A percentile compares a stretch with the other conserved stretches of the same genome.
Conservation (phyloP, 2,797 vertebrate genomes). For the Tympanoctomys barrerae region DNA sequence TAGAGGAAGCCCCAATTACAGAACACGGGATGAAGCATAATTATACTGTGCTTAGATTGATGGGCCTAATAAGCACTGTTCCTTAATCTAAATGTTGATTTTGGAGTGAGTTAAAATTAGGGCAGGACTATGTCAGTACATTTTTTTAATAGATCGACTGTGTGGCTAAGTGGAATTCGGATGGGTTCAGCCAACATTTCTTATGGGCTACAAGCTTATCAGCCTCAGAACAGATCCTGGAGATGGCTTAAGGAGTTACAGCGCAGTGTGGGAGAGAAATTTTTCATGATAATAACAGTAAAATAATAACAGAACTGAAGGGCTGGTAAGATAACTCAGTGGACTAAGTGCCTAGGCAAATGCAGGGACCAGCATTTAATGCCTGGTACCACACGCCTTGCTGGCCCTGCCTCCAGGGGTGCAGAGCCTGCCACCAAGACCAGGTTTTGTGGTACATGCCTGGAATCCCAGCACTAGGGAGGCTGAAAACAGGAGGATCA, state of each 20-base stretch:
- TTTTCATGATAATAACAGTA: neutral
- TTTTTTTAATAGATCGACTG: slow-evolving; percentile 45
- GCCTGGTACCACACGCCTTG: too few relatives aligned
- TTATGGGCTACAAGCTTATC: neutral
- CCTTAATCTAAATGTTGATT: slow-evolving; percentile 77
- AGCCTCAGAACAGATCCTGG: neutral
- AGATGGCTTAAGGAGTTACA: neutral
- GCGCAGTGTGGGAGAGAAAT: neutral
- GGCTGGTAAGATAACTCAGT: too few relatives aligned
- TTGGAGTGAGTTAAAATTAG: slow-evolving; percentile 73
- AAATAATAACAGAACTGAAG: neutral
- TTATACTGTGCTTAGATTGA: slow-evolving; percentile 70
- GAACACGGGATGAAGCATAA: slow-evolving; percentile 60
- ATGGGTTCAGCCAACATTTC: neutral
- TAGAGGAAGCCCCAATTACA: slow-evolving; percentile 66
- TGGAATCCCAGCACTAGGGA: too few relatives aligned
- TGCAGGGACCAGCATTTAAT: too few relatives aligned
- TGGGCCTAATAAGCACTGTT: slow-evolving; percentile 70
- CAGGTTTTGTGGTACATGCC: too few relatives aligned
- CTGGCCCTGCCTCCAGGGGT: too few relatives aligned
- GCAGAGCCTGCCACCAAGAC: too few relatives aligned
- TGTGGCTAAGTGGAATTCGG: slow-evolving; percentile 49
- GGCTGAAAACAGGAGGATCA: too few relatives aligned
- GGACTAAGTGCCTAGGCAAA: too few relatives aligned
- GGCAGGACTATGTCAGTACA: slow-evolving; percentile 60